Conservation (phyloP, 2,113 vertebrate species). For the Oryzias curvinotus region DNA sequence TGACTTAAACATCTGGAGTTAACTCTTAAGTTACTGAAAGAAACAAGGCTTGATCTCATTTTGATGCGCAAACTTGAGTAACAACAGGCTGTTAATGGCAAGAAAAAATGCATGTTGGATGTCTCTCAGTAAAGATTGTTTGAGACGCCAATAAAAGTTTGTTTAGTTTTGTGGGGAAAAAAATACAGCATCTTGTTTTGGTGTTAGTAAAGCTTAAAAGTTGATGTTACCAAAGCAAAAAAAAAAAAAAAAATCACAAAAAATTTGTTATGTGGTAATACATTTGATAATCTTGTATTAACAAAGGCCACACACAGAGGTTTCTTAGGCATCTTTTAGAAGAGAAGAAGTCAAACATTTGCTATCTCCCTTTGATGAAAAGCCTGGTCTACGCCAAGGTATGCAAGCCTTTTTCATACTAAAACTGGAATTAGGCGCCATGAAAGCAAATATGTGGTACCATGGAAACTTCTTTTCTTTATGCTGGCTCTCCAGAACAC, state of each 20-base stretch:
- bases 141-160: slow-evolving; percentile 26
- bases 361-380: slow-evolving; percentile 51
- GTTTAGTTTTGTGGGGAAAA: slow-evolving; percentile 8
- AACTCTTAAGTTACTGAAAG: slow-evolving; percentile 8
- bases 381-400: slow-evolving; percentile 35
- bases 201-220: slow-evolving; percentile 6
- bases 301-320: slow-evolving; percentile 39
- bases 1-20: slow-evolving; percentile 44
- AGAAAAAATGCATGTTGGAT: no score
- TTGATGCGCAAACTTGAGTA: slow-evolving; percentile 20
- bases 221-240: slow-evolving; percentile 14
- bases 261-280: slow-evolving; percentile 47
- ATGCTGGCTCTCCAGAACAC: not conserved
- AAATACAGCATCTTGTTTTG: slow-evolving; percentile 16
- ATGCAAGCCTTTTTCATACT: slow-evolving; percentile 41
- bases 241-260: slow-evolving; percentile 39
- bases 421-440: slow-evolving; percentile 39
- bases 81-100: not conserved
- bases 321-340: slow-evolving; percentile 40
- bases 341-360: slow-evolving; percentile 51
- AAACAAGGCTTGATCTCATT: slow-evolving; percentile 28
- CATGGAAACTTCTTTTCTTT: slow-evolving; percentile 14
- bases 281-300: slow-evolving; percentile 39
- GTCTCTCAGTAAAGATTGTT: not conserved
- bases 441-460: slow-evolving; percentile 42